Percentiles rank a stretch among this genome's conserved stretches.
phyloP scores from a whole-genome alignment of 2,113 vertebrate species.

The Mus musculus region DNA sequence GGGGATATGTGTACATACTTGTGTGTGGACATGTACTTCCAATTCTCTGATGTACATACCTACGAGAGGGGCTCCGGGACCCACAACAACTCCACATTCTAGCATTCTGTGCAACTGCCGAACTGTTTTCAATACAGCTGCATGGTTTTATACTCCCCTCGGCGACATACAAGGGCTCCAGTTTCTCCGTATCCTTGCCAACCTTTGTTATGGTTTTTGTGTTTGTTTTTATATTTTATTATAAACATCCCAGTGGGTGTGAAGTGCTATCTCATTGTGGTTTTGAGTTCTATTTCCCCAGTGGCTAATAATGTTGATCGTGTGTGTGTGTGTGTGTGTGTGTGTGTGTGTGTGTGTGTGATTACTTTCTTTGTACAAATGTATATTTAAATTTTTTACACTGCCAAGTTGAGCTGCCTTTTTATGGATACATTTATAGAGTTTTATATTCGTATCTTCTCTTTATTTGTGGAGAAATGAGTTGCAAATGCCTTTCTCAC shows the following conservation, averaged over 20 bases:
- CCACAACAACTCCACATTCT: background rate
- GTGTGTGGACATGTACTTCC: conserved; percentile 36
- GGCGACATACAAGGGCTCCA: background rate
- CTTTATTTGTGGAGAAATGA: conserved; percentile 20
- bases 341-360: background rate
- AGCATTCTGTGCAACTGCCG: conserved; percentile 53
- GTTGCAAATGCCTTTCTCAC: background rate
- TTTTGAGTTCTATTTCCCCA: conserved; percentile 55
- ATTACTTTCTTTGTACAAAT: conserved; percentile 56
- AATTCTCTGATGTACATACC: conserved; percentile 6
- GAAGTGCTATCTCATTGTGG: background rate
- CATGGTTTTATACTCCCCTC: conserved; percentile 37
- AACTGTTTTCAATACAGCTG: conserved; percentile 58
- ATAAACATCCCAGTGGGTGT: background rate
- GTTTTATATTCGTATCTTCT: background rate
- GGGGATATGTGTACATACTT: background rate
- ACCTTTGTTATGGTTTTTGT: background rate
- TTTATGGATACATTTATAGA: conserved; percentile 27
- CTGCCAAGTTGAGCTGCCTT: conserved; percentile 12
- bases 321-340: background rate
- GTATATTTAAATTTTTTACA: background rate
- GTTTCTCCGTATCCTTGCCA: conserved; percentile 53
- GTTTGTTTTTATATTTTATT: conserved; percentile 21
- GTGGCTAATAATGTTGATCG: conserved; percentile 22
- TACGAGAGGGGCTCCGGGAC: background rate